Conservation (phyloP, 2,888 invertebrate species). For the Lepidonotus clava region DNA sequence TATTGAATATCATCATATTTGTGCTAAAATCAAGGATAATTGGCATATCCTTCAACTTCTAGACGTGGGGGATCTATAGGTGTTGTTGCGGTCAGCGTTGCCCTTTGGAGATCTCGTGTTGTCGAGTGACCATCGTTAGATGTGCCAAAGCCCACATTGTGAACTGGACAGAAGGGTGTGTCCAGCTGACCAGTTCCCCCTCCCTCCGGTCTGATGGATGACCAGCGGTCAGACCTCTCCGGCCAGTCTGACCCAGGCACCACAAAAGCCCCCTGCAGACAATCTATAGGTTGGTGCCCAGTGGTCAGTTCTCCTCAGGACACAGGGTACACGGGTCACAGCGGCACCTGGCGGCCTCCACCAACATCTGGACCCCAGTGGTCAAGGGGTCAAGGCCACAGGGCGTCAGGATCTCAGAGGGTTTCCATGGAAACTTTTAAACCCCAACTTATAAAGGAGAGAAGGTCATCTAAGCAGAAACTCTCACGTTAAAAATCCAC, state of each 20-base stretch:
- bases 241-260: not conserved
- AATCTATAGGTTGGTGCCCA: not conserved
- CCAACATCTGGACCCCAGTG: not conserved
- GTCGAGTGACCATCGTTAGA: not conserved
- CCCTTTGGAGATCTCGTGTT: not conserved
- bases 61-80: too few relatives aligned
- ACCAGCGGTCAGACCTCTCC: conserved; percentile 6
- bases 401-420: not conserved
- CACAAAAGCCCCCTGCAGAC: not conserved
- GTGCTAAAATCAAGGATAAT: too few relatives aligned
- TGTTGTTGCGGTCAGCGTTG: too few relatives aligned
- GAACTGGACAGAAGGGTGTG: not conserved
- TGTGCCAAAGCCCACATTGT: not conserved
- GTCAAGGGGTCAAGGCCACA: conserved; percentile 15
- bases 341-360: not conserved
- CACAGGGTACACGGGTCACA: not conserved
- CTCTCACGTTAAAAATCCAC: too few relatives aligned
- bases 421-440: conserved; percentile 1
- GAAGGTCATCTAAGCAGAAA: conserved; percentile 1
- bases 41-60: too few relatives aligned
- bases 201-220: not conserved
- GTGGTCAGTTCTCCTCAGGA: conserved; percentile 11
- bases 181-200: not conserved
- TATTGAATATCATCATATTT: too few relatives aligned
- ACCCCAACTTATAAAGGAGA: too few relatives aligned